Percentiles rank a stretch among this genome's conserved stretches.
These are phyloP conservation scores for Rhynchonycteris naso DNA, from an alignment of 2,797 vertebrate species.

Conservation along the genomic window DNA sequence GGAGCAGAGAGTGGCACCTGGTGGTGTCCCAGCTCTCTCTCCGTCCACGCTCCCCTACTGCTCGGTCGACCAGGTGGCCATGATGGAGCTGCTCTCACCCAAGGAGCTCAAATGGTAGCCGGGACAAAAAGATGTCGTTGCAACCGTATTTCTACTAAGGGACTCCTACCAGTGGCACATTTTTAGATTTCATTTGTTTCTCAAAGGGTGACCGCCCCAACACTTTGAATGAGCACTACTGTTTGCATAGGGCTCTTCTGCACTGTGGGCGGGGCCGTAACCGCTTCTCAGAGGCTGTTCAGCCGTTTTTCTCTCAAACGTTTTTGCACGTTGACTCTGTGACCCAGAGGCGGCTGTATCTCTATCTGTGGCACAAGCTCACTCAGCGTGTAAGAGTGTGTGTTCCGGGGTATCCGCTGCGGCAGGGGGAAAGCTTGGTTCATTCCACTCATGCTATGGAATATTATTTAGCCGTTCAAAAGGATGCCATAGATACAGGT, in stretches of 20 bases:
- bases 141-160: background rate
- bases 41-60: rapidly evolving
- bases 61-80: too few relatives aligned
- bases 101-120: background rate
- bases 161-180: too few relatives aligned
- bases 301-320: background rate
- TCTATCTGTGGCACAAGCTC: rapidly evolving
- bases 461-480: background rate
- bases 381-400: rapidly evolving
- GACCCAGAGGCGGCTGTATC: background rate
- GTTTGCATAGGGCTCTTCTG: background rate
- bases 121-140: background rate
- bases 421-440: rapidly evolving
- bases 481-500: background rate
- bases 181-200: background rate
- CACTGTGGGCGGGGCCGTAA: rapidly evolving
- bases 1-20: rapidly evolving
- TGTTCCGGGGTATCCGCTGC: rapidly evolving
- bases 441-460: background rate
- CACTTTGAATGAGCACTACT: background rate
- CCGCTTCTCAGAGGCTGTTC: background rate
- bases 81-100: background rate
- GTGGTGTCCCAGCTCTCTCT: background rate
- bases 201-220: background rate
- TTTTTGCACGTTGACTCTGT: rapidly evolving